Evolutionary conservation across 2,113 vertebrate species (phyloP).

Genomic region (Heteronetta atricapilla): DNA sequence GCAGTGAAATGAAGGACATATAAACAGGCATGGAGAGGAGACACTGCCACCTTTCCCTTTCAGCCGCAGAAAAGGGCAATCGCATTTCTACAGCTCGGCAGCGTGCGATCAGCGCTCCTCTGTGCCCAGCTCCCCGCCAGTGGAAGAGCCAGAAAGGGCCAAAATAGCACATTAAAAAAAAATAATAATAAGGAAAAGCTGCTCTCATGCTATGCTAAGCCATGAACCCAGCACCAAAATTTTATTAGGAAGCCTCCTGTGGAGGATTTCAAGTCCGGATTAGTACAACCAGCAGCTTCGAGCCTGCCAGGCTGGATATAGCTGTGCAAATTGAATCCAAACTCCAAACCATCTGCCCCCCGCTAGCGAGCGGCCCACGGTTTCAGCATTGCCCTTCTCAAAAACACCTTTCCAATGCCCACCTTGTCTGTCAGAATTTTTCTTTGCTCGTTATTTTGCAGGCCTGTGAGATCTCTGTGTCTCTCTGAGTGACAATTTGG

Average conservation of each 20-base stretch:
- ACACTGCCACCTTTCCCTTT: neutral
- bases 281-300: neutral
- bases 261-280: neutral
- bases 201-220: neutral
- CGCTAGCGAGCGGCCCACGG: accelerated
- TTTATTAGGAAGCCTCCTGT: neutral
- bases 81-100: neutral
- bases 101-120: neutral
- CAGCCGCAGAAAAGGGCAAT: neutral
- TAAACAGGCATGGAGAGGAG: neutral
- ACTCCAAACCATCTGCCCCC: neutral
- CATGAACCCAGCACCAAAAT: neutral
- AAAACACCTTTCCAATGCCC: neutral
- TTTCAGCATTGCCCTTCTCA: neutral
- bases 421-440: neutral
- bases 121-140: neutral
- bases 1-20: neutral
- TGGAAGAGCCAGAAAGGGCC: neutral
- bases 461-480: neutral
- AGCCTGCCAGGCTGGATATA: accelerated
- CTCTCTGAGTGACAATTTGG: too few relatives aligned
- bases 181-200: neutral
- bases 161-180: neutral
- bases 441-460: neutral
- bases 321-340: neutral